Percentiles rank a stretch among this genome's conserved stretches.
These are phyloP conservation scores for Phrixothrix hirtus DNA, from an alignment of 2,888 invertebrate genomes.

Conservation along the genomic window DNA sequence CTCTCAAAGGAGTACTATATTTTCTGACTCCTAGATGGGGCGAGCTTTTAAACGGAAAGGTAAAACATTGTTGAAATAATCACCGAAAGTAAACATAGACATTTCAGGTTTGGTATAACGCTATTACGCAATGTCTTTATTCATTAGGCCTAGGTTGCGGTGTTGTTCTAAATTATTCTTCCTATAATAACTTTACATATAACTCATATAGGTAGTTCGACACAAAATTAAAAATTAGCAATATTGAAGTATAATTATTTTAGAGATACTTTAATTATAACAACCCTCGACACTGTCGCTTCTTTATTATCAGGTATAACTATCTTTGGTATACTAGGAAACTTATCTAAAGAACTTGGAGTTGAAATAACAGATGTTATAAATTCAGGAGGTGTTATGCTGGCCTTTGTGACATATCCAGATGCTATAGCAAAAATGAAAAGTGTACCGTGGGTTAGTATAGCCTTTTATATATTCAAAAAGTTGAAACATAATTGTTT, in stretches of 20 bases:
- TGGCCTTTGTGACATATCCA: constrained; percentile 84
- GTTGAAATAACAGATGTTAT: constrained; percentile 67
- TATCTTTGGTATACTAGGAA: constrained; percentile 81
- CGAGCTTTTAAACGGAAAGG: constrained; percentile 70
- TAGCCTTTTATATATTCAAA: background rate
- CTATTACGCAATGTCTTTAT: constrained; percentile 76
- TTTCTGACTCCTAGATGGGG: constrained; percentile 81
- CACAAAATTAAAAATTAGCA: background rate
- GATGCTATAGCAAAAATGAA: constrained; percentile 78
- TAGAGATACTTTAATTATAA: constrained; percentile 80
- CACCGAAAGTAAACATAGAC: constrained; percentile 41
- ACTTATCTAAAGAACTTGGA: constrained; percentile 71
- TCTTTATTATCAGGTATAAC: constrained; percentile 80
- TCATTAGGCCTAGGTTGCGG: constrained; percentile 76
- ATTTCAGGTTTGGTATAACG: constrained; percentile 74
- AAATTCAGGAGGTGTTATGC: constrained; percentile 71
- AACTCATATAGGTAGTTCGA: constrained; percentile 68
- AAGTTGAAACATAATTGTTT: constrained; percentile 31
- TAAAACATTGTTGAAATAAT: constrained; percentile 43
- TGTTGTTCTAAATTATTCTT: constrained; percentile 74
- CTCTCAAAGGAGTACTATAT: constrained; percentile 73
- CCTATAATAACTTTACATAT: constrained; percentile 72
- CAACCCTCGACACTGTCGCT: constrained; percentile 79
- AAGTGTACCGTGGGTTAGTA: constrained; percentile 68
- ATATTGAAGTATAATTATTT: constrained; percentile 20